Base-by-base conservation (phyloP, 2,113 vertebrate species). In the Rhombomys opimus region DNA sequence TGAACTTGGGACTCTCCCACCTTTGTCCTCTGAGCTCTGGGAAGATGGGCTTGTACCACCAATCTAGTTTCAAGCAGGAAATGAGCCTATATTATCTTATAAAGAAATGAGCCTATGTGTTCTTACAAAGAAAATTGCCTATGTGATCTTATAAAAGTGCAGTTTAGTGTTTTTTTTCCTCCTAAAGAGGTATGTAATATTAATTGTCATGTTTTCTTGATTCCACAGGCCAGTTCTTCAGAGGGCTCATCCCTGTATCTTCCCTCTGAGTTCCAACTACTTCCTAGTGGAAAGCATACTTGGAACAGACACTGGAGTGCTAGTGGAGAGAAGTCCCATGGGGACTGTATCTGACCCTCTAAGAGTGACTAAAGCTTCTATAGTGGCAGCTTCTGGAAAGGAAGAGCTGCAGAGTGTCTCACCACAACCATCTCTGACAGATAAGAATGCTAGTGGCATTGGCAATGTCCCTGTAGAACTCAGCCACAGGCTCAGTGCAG, bases 341-440 rank as follows among this genome's bases (percentile, higher is more conserved):
- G 99, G 98, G 96, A 99, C 99, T 98, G 99, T 99, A 97, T 99
- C 99, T 86, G 99, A 99, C 97, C 99, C 99, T 97, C 99, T 99
- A 98, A 99, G 99, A 97, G 98, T 99, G 84, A 98, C 99, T 78
- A 99, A 99, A 80, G 98, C 99, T 97, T 98, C 99, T 90, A 98
- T 99, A 97, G 98, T 98, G 78, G 96, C 99, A 94, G 76, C 98
- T 97, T 96, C 99, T 88, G 97, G 97, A 38, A 99, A 97, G 86
- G 98, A 98, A 81, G 99, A 98, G 80, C 98, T 98, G 63, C 99
- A 98, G 70, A 25, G 98, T 17, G 97, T 98, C 65, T 98, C 98
- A 89, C 98, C 98, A 90, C 95, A 6, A 0, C 15, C 68, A 15
- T 52, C 97, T 94, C 82, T 98, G 1, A 65, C 27, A 2, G 98